These are phyloP conservation scores for Hemibates koningsi DNA, from an alignment of 2,113 vertebrate genomes.

Conservation along the genomic window DNA sequence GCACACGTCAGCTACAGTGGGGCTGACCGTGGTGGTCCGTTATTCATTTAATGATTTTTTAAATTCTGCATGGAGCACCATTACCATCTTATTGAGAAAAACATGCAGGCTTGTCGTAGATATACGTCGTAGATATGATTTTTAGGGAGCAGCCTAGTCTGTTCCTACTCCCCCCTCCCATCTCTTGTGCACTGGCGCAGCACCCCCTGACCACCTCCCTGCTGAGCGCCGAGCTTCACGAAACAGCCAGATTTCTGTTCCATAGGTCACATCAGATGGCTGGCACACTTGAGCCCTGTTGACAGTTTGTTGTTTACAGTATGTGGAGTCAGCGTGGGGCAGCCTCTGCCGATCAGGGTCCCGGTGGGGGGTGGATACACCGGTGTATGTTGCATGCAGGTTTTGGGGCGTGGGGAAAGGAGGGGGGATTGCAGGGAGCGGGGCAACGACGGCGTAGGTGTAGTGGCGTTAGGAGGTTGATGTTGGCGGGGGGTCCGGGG, in stretches of 20 bases:
- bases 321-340: constrained; percentile 81
- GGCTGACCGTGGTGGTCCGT: background rate
- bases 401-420: background rate
- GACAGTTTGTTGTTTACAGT: constrained; percentile 80
- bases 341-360: constrained; percentile 31
- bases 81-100: background rate
- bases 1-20: background rate
- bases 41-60: background rate
- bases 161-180: background rate
- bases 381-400: background rate
- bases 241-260: constrained; percentile 57
- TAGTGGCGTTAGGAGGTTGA: constrained; percentile 35
- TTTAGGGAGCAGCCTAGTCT: background rate
- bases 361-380: constrained; percentile 40
- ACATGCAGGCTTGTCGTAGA: background rate
- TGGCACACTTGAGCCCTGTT: constrained; percentile 84
- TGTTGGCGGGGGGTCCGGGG: constrained; percentile 55
- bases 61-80: background rate
- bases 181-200: background rate
- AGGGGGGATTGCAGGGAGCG: background rate
- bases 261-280: constrained; percentile 77
- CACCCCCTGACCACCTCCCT: constrained; percentile 31
- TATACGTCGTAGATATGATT: background rate
- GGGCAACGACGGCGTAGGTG: constrained; percentile 5
- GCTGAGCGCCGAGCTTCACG: constrained; percentile 34